phyloP scores from a whole-genome alignment of 2,888 invertebrate species.

The Pyrrhosoma nymphula region DNA sequence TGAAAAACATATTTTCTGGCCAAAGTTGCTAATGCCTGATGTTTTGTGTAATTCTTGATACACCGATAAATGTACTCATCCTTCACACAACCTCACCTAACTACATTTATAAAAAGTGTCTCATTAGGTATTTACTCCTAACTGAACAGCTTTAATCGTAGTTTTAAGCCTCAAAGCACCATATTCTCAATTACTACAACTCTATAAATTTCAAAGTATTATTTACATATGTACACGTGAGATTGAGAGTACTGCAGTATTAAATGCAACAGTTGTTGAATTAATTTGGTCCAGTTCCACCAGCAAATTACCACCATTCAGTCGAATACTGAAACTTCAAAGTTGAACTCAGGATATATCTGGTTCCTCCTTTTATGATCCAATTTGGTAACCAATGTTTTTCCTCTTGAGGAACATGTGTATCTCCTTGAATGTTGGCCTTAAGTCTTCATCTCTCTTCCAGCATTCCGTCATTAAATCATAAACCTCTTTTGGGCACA shows the following conservation, averaged over 20 bases:
- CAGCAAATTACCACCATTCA: conserved; percentile 46
- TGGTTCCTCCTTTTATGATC: conserved; percentile 58
- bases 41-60: not conserved
- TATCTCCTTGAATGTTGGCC: conserved; percentile 85
- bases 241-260: conserved; percentile 44
- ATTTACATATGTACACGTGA: conserved; percentile 57
- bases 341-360: not conserved
- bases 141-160: conserved; percentile 18
- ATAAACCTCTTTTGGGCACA: conserved; percentile 88
- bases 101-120: conserved; percentile 42
- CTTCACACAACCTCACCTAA: not conserved
- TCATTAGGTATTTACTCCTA: conserved; percentile 28
- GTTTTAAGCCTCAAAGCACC: conserved; percentile 62
- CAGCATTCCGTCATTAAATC: conserved; percentile 87
- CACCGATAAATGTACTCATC: conserved; percentile 9
- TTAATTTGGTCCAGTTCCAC: conserved; percentile 59
- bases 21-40: conserved; percentile 16
- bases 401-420: conserved; percentile 85
- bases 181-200: conserved; percentile 23
- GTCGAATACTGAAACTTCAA: not conserved
- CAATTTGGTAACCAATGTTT: conserved; percentile 80
- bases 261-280: conserved; percentile 30
- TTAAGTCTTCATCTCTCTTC: conserved; percentile 81
- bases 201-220: not conserved
- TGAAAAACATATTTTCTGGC: not conserved